Base-by-base conservation (phyloP, 1,140 invertebrate genomes). In the Zaprionus capensis region DNA sequence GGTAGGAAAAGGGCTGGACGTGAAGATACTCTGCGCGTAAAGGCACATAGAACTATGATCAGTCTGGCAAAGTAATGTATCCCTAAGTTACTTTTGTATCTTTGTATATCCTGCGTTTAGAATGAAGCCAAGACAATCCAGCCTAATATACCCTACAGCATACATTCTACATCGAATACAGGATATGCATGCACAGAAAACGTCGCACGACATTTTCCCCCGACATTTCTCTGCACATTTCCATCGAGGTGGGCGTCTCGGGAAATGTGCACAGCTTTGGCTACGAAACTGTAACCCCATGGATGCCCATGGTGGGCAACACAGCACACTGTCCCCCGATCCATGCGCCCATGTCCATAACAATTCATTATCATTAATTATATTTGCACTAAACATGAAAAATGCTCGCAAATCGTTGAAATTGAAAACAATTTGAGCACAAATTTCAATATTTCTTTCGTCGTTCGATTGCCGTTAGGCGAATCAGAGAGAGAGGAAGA, bases 351-450 rank as follows among this genome's bases (percentile, higher is more conserved):
- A 49, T 74, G 65, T 51, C 71, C 85, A 87, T 84, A 90, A 90
- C 83, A 87, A 88, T 88, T 88, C 84, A 88, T 87, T 87, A 88
- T 87, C 85, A 87, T 88, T 88, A 87, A 87, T 88, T 87, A 88
- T 90, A 88, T 81, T 88, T 87, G 84, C 85, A 90, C 61, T 59
- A 66, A 67, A 65, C 86, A 90, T 88, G 81, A 85, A 88, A 91
- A 88, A 88, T 88, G 80, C 66, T 58, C 66, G 69, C 78, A 80
- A 80, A 76, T 80, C 80, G 83, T 87, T 86, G 80, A 86, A 86
- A 86, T 87, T 86, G 83, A 86, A 86, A 86, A 85, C 82, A 85
- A 85, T 85, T 86, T 85, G 73, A 66, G 34, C 63, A 56, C 56
- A 85, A 86, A 85, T 85, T 85, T 85, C 79, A 85, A 85, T 85